These are phyloP conservation scores for Myrmophylax atrothorax DNA, from an alignment of 2,113 vertebrate genomes.

Conservation along the genomic window DNA sequence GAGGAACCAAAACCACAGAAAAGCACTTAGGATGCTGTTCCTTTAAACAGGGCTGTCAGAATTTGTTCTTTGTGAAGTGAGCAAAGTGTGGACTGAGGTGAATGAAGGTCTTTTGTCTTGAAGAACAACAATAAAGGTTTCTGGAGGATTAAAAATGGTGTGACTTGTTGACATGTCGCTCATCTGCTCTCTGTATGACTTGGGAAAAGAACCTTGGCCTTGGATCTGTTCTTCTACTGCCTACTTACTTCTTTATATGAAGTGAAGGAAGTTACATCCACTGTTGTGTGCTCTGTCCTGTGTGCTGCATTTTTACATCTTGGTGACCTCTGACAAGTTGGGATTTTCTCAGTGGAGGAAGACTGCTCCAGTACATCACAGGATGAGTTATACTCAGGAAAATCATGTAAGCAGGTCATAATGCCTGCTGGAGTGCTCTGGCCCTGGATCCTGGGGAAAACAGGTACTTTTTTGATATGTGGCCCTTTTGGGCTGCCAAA, in stretches of 20 bases:
- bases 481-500: neutral
- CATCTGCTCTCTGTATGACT: neutral
- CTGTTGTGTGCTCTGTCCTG: neutral
- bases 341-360: neutral
- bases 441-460: neutral
- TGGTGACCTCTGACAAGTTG: neutral
- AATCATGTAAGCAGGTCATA: neutral
- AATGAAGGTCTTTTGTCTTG: neutral
- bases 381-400: neutral
- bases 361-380: accelerated
- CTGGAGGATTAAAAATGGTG: neutral
- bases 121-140: neutral
- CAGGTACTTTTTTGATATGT: neutral
- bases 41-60: neutral
- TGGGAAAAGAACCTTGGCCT: neutral
- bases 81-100: neutral
- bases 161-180: neutral
- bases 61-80: neutral
- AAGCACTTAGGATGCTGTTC: neutral
- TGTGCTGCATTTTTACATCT: neutral
- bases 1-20: neutral
- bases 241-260: neutral
- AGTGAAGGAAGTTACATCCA: neutral
- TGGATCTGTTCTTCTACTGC: neutral
- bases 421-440: neutral